These are phyloP conservation scores for Agelastica alni DNA, from an alignment of 2,888 invertebrate species.

Conservation along the genomic window DNA sequence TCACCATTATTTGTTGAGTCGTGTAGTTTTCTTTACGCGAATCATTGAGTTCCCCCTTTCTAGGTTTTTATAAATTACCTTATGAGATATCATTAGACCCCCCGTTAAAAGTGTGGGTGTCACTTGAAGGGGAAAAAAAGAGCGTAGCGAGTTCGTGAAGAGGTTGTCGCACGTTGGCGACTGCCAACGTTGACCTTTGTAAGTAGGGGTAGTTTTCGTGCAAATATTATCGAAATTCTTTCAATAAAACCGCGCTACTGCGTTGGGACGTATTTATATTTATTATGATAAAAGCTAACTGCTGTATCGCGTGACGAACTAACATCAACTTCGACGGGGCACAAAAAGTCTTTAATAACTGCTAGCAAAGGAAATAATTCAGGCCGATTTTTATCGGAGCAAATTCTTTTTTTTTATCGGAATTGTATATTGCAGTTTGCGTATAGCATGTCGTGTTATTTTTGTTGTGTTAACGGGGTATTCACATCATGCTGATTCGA, in stretches of 20 bases:
- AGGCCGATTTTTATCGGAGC: constrained; percentile 41
- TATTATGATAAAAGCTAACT: constrained; percentile 34
- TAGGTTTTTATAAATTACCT: too few species aligned
- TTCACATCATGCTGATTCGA: constrained; percentile 13
- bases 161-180: too few species aligned
- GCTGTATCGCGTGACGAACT: constrained; percentile 48
- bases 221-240: constrained; percentile 10
- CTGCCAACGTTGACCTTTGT: neutral
- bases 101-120: too few species aligned
- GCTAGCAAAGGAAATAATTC: constrained; percentile 47
- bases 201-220: constrained; percentile 1
- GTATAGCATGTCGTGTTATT: constrained; percentile 6
- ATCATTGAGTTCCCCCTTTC: too few species aligned
- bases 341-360: constrained; percentile 48
- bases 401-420: constrained; percentile 33
- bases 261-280: constrained; percentile 14
- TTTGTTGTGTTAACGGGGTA: constrained; percentile 13
- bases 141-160: too few species aligned
- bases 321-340: constrained; percentile 37
- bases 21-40: too few species aligned
- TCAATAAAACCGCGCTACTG: constrained; percentile 19
- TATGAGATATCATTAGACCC: too few species aligned
- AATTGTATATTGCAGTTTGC: constrained; percentile 34
- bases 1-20: too few species aligned
- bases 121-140: too few species aligned